Percentiles rank a stretch among this genome's conserved stretches.
Conservation (phyloP, 1,140 invertebrate species). For the Papilio helenus region DNA sequence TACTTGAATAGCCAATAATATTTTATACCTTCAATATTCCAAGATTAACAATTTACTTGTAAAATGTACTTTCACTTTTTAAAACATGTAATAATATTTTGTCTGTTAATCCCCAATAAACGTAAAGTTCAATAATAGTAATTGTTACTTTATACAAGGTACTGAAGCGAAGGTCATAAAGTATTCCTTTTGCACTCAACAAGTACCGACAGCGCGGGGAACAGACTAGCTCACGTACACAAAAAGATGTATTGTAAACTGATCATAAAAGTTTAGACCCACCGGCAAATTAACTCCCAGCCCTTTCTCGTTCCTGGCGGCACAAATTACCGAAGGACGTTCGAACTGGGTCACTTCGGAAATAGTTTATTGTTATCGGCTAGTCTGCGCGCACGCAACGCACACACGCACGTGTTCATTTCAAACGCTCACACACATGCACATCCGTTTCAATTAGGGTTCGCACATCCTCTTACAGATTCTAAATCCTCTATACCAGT, state of each 20-base stretch:
- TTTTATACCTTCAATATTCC: conserved; percentile 25
- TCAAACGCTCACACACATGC: conserved; percentile 55
- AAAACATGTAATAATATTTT: conserved; percentile 7
- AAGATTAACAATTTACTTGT: neutral
- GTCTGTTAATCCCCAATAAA: conserved; percentile 12
- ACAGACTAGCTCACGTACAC: conserved; percentile 45
- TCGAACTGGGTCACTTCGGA: conserved; percentile 82
- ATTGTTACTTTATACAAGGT: conserved; percentile 1
- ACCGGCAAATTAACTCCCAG: conserved; percentile 71
- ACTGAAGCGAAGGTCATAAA: conserved; percentile 21
- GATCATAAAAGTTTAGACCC: conserved; percentile 67
- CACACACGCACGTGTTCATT: conserved; percentile 62
- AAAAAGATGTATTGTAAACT: conserved; percentile 54
- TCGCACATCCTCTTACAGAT: conserved; percentile 66
- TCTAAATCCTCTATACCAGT: conserved; percentile 64
- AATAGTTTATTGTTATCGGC: conserved; percentile 83
- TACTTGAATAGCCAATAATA: neutral
- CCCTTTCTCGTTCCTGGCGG: conserved; percentile 82
- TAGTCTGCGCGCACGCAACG: conserved; percentile 76
- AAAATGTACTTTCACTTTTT: neutral
- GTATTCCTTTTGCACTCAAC: neutral
- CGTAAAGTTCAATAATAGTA: conserved; percentile 11
- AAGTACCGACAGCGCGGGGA: conserved; percentile 33
- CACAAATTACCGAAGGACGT: conserved; percentile 82
- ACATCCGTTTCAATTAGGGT: conserved; percentile 67